A percentile compares a stretch with the other conserved stretches of the same genome.
These are phyloP conservation scores for Drosophila kambysellisi DNA, from an alignment of 2,888 invertebrate species.

Conservation along the genomic window DNA sequence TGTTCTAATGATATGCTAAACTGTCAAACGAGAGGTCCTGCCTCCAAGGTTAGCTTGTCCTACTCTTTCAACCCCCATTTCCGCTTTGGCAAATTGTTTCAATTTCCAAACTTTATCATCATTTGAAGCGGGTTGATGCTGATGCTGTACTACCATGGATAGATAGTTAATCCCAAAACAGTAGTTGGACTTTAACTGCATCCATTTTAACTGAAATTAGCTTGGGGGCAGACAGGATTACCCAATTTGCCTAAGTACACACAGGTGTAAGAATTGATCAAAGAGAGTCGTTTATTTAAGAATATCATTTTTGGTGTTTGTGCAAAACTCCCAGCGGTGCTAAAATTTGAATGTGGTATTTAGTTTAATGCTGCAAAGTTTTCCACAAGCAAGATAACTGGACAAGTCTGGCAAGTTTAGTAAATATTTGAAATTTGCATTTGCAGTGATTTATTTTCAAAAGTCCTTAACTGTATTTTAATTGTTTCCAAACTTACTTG, in stretches of 20 bases:
- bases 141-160: not conserved
- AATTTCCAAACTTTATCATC: conserved; percentile 45
- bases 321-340: not conserved
- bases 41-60: conserved; percentile 10
- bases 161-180: not conserved
- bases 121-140: conserved; percentile 10
- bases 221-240: conserved; percentile 13
- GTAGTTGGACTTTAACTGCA: conserved; percentile 6
- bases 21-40: conserved; percentile 61
- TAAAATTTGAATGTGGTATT: not conserved
- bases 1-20: conserved; percentile 75
- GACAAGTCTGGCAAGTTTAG: not conserved
- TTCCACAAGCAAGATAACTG: not conserved
- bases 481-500: not conserved
- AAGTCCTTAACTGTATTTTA: not conserved
- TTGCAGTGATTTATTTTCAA: not conserved
- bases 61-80: not conserved
- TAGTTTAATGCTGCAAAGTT: not conserved
- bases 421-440: not conserved
- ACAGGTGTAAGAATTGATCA: conserved; percentile 4
- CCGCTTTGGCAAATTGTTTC: conserved; percentile 42
- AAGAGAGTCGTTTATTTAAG: conserved; percentile 8
- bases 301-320: not conserved
- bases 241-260: not conserved
- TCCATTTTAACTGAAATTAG: conserved; percentile 6